Evolutionary conservation across 2,113 vertebrate genomes (phyloP).

Genomic region (Narcine bancroftii): DNA sequence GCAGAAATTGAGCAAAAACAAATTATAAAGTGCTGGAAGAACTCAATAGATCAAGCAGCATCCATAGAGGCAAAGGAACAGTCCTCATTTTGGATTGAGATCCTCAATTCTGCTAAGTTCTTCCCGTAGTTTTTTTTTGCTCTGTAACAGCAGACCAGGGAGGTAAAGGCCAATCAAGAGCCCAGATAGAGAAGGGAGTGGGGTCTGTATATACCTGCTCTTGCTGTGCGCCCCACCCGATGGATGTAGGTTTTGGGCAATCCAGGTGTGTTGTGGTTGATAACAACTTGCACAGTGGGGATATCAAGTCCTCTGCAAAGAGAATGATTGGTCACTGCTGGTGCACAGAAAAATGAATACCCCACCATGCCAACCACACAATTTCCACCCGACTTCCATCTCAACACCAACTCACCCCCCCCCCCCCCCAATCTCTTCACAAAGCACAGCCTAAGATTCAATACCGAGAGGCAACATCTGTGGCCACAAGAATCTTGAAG

Average conservation of each 20-base stretch:
- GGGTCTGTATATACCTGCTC: conserved; percentile 65
- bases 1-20: no score
- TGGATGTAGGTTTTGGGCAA: conserved; percentile 92
- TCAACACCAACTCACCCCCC: no score
- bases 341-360: no score
- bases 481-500: conserved; percentile 86
- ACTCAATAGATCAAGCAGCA: no score
- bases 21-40: no score
- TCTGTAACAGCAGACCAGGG: neutral
- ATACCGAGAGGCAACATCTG: conserved; percentile 85
- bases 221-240: conserved; percentile 81
- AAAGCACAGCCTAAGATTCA: neutral
- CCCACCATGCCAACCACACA: neutral
- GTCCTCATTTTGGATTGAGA: no score
- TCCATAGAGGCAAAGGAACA: no score
- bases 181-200: no score
- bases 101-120: no score
- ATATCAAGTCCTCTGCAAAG: conserved; percentile 79
- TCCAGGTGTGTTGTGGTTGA: conserved; percentile 91
- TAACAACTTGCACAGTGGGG: conserved; percentile 83
- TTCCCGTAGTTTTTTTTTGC: no score
- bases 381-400: no score
- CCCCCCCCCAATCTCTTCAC: neutral
- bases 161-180: no score
- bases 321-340: neutral